A percentile compares a stretch with the other conserved stretches of the same genome.
Evolutionary conservation across 2,888 invertebrate species (phyloP).

Genomic region (Xanthia togata): DNA sequence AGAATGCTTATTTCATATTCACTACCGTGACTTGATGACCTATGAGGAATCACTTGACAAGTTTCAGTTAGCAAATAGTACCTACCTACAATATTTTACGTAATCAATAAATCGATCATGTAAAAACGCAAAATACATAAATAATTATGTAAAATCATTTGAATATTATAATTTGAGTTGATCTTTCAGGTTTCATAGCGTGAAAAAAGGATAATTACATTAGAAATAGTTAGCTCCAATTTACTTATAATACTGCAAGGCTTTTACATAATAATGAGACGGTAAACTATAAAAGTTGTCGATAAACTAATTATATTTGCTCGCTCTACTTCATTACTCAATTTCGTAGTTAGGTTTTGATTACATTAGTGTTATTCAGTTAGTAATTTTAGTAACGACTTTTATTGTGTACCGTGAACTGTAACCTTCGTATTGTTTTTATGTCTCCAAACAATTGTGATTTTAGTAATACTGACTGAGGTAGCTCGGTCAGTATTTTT

Average conservation of each 20-base stretch:
- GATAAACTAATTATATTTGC: conserved; percentile 27
- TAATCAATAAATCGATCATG: background rate
- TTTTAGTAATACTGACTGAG: background rate
- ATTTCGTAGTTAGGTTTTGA: conserved; percentile 31
- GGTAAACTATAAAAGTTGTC: conserved; percentile 15
- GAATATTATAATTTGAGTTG: background rate
- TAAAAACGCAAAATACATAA: background rate
- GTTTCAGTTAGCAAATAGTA: background rate
- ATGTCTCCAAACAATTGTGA: conserved; percentile 5
- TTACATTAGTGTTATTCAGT: conserved; percentile 32
- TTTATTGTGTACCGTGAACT: conserved; percentile 7
- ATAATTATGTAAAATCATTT: background rate
- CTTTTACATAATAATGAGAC: conserved; percentile 23
- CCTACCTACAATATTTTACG: background rate
- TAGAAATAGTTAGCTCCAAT: background rate
- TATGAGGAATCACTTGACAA: conserved; percentile 28
- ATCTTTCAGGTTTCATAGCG: conserved; percentile 4
- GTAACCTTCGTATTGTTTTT: conserved; percentile 3
- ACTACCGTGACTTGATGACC: conserved; percentile 36
- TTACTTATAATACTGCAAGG: conserved; percentile 5
- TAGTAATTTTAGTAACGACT: conserved; percentile 20
- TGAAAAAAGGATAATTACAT: conserved; percentile 3
- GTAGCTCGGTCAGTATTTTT: conserved; percentile 23
- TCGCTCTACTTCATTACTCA: conserved; percentile 25
- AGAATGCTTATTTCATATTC: conserved; percentile 34